These are phyloP conservation scores for Cebidichthys violaceus DNA, from an alignment of 2,113 vertebrate species.

Conservation along the genomic window DNA sequence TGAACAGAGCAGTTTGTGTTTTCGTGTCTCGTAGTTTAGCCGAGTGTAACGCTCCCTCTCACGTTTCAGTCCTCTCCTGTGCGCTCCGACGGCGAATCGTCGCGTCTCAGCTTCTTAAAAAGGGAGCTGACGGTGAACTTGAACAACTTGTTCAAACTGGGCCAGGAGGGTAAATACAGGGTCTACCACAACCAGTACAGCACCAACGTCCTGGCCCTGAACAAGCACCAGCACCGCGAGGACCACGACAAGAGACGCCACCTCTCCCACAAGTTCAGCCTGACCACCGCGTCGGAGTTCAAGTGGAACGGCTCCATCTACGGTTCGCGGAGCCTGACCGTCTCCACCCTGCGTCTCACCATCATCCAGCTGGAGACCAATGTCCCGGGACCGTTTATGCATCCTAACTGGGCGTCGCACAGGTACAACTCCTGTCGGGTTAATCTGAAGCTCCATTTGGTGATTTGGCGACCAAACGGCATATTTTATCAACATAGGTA, in stretches of 20 bases:
- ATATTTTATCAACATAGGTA: neutral
- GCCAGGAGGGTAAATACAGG: constrained; percentile 98
- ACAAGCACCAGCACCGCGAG: constrained; percentile 98
- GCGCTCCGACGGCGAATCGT: constrained; percentile 10
- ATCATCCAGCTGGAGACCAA: constrained; percentile 98
- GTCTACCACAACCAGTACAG: constrained; percentile 98
- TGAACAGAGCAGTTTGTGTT: neutral
- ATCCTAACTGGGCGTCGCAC: constrained; percentile 99
- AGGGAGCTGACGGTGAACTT: constrained; percentile 89
- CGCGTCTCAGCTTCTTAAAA: constrained; percentile 78
- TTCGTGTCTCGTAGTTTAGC: neutral
- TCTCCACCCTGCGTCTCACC: constrained; percentile 95
- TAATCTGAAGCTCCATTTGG: neutral
- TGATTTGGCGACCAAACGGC: neutral
- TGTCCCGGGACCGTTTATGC: constrained; percentile 94
- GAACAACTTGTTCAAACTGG: constrained; percentile 92
- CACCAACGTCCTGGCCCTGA: constrained; percentile 95
- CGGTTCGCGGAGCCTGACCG: constrained; percentile 93
- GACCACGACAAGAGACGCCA: constrained; percentile 98
- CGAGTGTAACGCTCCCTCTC: neutral
- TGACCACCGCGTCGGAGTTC: constrained; percentile 95
- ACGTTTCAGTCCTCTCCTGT: constrained; percentile 56
- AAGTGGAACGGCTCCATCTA: constrained; percentile 98
- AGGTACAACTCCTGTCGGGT: constrained; percentile 82
- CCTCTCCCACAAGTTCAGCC: constrained; percentile 97